phyloP scores from a whole-genome alignment of 23 tunicate genomes.

The Halocynthia aurantium region DNA sequence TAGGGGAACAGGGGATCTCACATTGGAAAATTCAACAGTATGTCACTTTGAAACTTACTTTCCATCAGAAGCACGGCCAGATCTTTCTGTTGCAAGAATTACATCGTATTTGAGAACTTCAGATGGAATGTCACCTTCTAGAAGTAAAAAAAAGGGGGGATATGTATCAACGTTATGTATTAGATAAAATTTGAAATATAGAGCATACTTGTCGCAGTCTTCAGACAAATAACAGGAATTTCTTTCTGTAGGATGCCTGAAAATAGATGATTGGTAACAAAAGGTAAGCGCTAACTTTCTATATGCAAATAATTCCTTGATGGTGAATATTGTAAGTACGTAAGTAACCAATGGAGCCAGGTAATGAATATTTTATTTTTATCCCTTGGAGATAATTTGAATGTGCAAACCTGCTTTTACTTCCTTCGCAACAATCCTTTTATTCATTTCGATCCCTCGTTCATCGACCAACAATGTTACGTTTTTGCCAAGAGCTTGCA shows the following conservation, averaged over 20 bases:
- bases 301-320: too few species aligned
- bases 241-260: conserved; percentile 9
- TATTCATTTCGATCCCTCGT: conserved; percentile 22
- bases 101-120: conserved; percentile 51
- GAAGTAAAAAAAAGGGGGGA: too few species aligned
- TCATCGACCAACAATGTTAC: conserved; percentile 52
- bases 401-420: conserved; percentile 11
- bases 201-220: too few species aligned
- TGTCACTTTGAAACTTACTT: background rate
- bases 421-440: conserved; percentile 19
- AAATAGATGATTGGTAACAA: background rate
- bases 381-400: background rate
- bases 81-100: conserved; percentile 55
- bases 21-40: too few species aligned
- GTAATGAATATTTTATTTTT: too few species aligned
- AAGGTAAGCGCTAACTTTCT: too few species aligned
- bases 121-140: too few species aligned
- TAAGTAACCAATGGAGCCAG: too few species aligned
- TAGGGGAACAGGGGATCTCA: background rate
- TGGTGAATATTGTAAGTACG: too few species aligned
- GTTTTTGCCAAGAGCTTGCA: conserved; percentile 47
- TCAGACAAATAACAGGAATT: conserved; percentile 4
- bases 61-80: conserved; percentile 57
- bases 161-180: too few species aligned
- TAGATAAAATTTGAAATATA: too few species aligned